Conservation (phyloP, 2,888 invertebrate species). For the Bombylius discolor region DNA sequence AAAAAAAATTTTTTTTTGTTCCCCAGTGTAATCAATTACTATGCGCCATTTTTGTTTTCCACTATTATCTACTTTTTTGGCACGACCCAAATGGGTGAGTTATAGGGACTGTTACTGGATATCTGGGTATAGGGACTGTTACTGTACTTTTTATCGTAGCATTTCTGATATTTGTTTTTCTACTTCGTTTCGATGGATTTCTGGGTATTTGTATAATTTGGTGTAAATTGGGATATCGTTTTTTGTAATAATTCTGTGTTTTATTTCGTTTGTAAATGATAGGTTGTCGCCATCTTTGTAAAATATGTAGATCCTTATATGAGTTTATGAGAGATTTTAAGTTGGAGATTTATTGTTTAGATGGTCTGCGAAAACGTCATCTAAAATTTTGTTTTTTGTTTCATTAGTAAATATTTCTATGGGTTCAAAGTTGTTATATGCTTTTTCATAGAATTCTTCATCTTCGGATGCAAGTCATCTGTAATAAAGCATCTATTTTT, state of each 20-base stretch:
- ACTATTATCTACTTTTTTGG: constrained; percentile 11
- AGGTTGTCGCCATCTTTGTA: constrained; percentile 4
- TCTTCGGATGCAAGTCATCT: neutral
- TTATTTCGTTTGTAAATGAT: constrained; percentile 1
- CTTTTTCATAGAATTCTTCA: neutral
- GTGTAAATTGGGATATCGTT: constrained; percentile 7
- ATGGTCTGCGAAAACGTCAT: neutral
- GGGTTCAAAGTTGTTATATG: too few species aligned
- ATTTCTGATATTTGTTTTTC: constrained; percentile 11
- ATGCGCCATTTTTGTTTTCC: constrained; percentile 2
- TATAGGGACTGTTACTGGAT: constrained; percentile 17
- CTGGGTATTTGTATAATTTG: constrained; percentile 9
- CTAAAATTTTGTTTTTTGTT: neutral
- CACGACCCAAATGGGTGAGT: constrained; percentile 16
- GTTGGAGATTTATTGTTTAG: neutral
- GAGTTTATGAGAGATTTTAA: neutral
- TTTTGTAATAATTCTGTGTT: constrained; percentile 6
- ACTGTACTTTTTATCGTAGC: constrained; percentile 16
- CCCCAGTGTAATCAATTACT: constrained; percentile 3
- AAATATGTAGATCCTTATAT: neutral
- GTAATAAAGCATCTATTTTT: constrained; percentile 7
- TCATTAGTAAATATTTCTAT: neutral
- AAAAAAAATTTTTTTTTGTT: too few species aligned
- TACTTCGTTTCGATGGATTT: constrained; percentile 10
- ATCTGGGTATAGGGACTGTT: too few species aligned